phyloP scores from a whole-genome alignment of 2,797 vertebrate species.

The Hozukius guyotensis region DNA sequence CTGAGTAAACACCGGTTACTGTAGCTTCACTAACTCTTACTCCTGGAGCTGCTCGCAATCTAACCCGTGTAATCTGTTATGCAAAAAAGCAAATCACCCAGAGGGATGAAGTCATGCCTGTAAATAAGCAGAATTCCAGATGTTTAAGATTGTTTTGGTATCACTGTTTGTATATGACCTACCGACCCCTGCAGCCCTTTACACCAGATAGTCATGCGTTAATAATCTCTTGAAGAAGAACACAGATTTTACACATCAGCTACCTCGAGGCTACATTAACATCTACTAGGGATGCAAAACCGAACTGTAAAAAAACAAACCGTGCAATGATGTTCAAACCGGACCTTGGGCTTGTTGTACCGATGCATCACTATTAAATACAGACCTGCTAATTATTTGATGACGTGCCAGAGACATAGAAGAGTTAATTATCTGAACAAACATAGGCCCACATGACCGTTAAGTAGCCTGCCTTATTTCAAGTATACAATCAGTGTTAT shows the following conservation, averaged over 20 bases:
- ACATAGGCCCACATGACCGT: too few species aligned
- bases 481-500: too few species aligned
- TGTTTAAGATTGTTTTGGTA: conserved; percentile 1
- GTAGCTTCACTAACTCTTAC: background rate
- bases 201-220: background rate
- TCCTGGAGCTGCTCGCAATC: conserved; percentile 18
- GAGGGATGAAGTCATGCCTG: background rate
- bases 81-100: background rate
- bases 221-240: background rate
- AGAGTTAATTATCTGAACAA: too few species aligned
- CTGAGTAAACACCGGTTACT: conserved; percentile 42
- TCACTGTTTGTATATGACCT: background rate
- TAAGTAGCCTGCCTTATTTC: too few species aligned
- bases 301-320: too few species aligned
- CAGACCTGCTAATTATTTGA: too few species aligned
- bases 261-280: too few species aligned
- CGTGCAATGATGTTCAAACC: too few species aligned
- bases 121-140: conserved; percentile 3
- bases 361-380: too few species aligned
- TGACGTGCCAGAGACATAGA: too few species aligned
- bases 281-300: too few species aligned
- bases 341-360: too few species aligned
- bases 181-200: background rate
- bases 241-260: background rate
- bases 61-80: background rate